phyloP scores from a whole-genome alignment of 2,113 vertebrate genomes.

The Phyllostomus discolor region DNA sequence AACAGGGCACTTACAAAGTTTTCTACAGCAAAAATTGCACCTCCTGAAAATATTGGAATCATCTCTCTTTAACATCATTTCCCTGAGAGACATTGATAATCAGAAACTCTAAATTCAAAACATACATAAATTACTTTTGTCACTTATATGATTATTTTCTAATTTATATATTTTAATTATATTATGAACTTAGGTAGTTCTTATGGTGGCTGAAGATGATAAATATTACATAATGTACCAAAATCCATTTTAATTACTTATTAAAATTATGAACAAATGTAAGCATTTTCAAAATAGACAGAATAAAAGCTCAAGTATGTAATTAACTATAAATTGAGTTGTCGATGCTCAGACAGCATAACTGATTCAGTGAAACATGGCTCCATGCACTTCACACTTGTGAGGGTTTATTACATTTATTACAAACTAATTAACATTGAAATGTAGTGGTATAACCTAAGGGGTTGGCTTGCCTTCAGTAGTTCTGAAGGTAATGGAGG shows the following conservation, averaged over 20 bases:
- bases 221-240: background rate
- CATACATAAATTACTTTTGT: background rate
- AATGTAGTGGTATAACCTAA: background rate
- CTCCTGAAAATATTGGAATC: background rate
- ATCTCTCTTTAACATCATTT: background rate
- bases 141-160: background rate
- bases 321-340: constrained; percentile 49
- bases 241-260: constrained; percentile 8
- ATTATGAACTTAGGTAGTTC: background rate
- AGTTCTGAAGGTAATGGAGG: background rate
- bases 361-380: constrained; percentile 53
- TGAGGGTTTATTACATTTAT: constrained; percentile 53
- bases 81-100: background rate
- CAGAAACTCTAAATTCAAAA: background rate
- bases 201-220: background rate
- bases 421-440: constrained; percentile 49
- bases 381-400: constrained; percentile 28
- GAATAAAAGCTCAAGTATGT: constrained; percentile 40
- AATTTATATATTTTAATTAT: background rate
- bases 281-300: constrained; percentile 40
- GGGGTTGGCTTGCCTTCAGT: constrained; percentile 10
- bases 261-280: background rate
- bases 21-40: background rate
- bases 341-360: constrained; percentile 26
- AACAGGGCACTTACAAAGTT: background rate